These are phyloP conservation scores for Melinaea marsaeus DNA, from an alignment of 2,888 invertebrate species.

Conservation along the genomic window DNA sequence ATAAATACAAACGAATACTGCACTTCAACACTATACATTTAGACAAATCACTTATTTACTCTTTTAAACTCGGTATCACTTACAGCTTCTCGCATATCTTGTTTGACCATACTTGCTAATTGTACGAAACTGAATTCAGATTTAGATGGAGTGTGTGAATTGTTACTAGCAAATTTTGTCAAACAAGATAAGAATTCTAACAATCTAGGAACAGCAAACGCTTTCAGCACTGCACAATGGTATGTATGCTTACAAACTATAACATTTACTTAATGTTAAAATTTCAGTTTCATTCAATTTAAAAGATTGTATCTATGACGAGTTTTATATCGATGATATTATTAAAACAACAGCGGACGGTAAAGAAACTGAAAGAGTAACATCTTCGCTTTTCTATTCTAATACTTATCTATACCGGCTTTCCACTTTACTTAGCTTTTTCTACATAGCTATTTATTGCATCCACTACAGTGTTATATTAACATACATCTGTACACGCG, in stretches of 20 bases:
- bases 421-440: slow-evolving; percentile 34
- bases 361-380: slow-evolving; percentile 22
- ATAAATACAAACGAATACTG: too few relatives aligned
- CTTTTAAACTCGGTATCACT: too few relatives aligned
- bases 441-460: slow-evolving; percentile 42
- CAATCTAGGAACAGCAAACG: slow-evolving; percentile 28
- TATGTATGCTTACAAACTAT: slow-evolving; percentile 36
- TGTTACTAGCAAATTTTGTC: slow-evolving; percentile 11
- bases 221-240: slow-evolving; percentile 31
- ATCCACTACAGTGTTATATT: slow-evolving; percentile 53
- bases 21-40: too few relatives aligned
- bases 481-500: slow-evolving; percentile 48
- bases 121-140: too few relatives aligned
- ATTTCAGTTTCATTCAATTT: slow-evolving; percentile 27
- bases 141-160: not conserved
- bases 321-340: slow-evolving; percentile 1
- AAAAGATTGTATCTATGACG: not conserved
- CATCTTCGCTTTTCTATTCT: slow-evolving; percentile 31
- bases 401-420: slow-evolving; percentile 28
- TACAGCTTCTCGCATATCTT: too few relatives aligned
- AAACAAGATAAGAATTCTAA: slow-evolving; percentile 20
- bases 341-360: not conserved
- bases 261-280: slow-evolving; percentile 28
- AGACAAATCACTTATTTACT: too few relatives aligned
- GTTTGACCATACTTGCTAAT: too few relatives aligned